Percentiles rank a stretch among this genome's conserved stretches.
Conservation (phyloP, 2,797 vertebrate genomes). For the Atherinosoma microstoma region DNA sequence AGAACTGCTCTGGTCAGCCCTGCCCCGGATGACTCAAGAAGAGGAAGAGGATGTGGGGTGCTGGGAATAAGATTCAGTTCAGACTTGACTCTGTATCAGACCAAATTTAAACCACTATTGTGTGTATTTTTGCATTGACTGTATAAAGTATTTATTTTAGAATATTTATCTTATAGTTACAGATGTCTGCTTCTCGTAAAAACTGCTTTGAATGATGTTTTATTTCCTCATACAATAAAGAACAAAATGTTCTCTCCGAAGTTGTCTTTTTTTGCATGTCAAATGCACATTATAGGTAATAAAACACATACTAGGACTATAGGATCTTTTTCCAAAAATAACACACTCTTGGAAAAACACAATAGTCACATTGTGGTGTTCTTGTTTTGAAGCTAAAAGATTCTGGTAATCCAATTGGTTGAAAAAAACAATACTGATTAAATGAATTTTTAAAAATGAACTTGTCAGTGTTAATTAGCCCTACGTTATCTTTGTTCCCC, state of each 20-base stretch:
- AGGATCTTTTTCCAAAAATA: conserved; percentile 10
- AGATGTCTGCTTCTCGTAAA: conserved; percentile 1
- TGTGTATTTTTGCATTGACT: conserved; percentile 14
- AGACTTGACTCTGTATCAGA: conserved; percentile 31
- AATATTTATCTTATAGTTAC: background rate
- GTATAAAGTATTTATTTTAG: background rate
- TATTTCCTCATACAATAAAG: conserved; percentile 46
- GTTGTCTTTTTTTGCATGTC: background rate
- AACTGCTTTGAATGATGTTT: conserved; percentile 1
- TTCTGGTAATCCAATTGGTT: background rate
- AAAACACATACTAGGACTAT: conserved; percentile 17
- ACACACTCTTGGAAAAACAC: conserved; percentile 10
- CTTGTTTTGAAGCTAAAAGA: conserved; percentile 2
- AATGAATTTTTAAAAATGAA: conserved; percentile 18
- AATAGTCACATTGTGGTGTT: conserved; percentile 7
- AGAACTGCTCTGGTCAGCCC: conserved; percentile 98
- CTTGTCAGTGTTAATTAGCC: background rate
- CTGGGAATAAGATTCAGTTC: conserved; percentile 24
- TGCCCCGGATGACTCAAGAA: conserved; percentile 61
- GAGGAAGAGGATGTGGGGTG: conserved; percentile 43
- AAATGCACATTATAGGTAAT: conserved; percentile 23
- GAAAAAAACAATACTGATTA: background rate
- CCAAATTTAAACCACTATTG: background rate
- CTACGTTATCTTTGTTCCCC: conserved; percentile 19
- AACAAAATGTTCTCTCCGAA: conserved; percentile 30